These are phyloP conservation scores for Mesorhabditis belari DNA, from an alignment of 2,888 invertebrate species.

Conservation along the genomic window DNA sequence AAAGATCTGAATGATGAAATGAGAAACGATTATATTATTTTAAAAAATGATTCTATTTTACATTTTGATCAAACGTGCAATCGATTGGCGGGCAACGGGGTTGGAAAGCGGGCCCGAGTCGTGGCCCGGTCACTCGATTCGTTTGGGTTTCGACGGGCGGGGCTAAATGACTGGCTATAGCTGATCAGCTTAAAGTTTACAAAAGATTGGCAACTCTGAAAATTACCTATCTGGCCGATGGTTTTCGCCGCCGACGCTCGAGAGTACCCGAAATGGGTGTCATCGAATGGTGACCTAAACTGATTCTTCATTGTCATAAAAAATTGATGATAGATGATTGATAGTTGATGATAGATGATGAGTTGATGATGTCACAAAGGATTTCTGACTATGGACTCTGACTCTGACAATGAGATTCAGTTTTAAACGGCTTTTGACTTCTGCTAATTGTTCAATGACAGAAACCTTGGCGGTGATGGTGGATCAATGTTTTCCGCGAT, in stretches of 20 bases:
- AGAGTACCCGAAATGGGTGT: neutral
- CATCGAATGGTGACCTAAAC: neutral
- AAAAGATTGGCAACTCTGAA: no score
- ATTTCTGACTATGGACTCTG: no score
- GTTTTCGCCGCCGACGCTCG: neutral
- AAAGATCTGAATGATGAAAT: slow-evolving; percentile 15
- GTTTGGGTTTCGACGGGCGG: slow-evolving; percentile 8
- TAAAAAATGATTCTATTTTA: neutral
- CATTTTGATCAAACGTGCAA: slow-evolving; percentile 27
- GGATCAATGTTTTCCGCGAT: neutral
- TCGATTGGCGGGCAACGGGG: slow-evolving; percentile 27
- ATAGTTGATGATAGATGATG: no score
- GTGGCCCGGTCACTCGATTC: slow-evolving; percentile 11
- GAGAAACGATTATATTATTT: neutral
- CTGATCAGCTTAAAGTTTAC: neutral
- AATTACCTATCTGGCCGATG: no score
- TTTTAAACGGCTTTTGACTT: no score
- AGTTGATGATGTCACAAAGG: no score
- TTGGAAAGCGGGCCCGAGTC: slow-evolving; percentile 24
- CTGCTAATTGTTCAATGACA: no score
- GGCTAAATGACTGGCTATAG: slow-evolving; percentile 4
- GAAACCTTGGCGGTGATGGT: neutral
- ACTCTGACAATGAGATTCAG: no score
- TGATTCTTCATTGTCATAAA: neutral
- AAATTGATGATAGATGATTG: neutral